Evolutionary conservation across 2,888 invertebrate species (phyloP).

Genomic region (Nemapogon koenigi): DNA sequence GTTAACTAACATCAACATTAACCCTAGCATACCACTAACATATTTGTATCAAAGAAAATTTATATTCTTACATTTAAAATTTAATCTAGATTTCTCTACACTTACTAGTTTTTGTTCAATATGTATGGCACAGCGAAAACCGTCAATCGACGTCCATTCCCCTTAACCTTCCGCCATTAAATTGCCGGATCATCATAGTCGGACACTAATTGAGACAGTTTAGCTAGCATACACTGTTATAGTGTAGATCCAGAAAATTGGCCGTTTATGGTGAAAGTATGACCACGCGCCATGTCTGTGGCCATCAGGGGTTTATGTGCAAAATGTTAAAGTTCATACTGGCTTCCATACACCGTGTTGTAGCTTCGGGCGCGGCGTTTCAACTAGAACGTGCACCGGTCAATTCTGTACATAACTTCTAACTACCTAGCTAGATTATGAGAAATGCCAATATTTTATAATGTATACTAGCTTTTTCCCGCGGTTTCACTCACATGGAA

Average conservation of each 20-base stretch:
- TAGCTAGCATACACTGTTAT: conserved; percentile 43
- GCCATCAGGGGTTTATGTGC: conserved; percentile 40
- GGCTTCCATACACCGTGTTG: conserved; percentile 48
- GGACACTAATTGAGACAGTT: conserved; percentile 62
- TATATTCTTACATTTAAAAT: no score
- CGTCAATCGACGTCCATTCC: no score
- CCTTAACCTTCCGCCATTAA: conserved; percentile 21
- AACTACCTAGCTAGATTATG: no score
- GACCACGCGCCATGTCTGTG: not conserved
- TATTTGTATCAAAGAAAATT: no score
- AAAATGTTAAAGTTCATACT: conserved; percentile 54
- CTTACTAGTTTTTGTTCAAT: no score
- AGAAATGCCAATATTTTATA: no score
- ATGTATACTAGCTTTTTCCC: no score
- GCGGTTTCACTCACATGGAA: no score
- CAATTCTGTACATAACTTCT: not conserved
- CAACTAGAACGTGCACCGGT: not conserved
- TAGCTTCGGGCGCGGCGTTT: conserved; percentile 25
- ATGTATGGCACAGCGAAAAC: no score
- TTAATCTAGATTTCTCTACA: no score
- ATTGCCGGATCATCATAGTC: conserved; percentile 56
- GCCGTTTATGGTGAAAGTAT: conserved; percentile 60
- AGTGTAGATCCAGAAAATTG: conserved; percentile 46
- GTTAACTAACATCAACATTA: no score
- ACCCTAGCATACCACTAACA: no score